Base-by-base conservation (phyloP, 2,113 vertebrate genomes). In the Tiliqua scincoides region DNA sequence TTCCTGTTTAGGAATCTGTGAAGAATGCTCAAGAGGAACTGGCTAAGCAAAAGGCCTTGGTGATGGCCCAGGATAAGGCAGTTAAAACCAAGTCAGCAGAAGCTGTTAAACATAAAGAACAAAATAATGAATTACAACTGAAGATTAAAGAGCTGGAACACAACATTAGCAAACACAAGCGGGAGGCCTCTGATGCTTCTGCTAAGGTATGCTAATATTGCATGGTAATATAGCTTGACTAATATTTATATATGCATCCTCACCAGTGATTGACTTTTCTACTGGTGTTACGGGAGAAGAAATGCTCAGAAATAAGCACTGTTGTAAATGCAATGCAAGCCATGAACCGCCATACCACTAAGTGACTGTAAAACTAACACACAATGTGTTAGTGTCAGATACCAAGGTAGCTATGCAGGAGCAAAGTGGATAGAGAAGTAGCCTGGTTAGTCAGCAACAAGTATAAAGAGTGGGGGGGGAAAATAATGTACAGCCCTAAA, bases 111-210 rank as follows among this genome's bases (percentile, higher is more conserved):
- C 94, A 97, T 30, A 94, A 94, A 78, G 97, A 98, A 84, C 94
- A 97, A 90, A 98, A 93, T 88, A 99, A 98, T 76, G 97, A 98
- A 27, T 94, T 96, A 12, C 97, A 98, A 77, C 96, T 99, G 85
- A 97, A 98, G 94, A 91, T 98, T 91, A 98, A 98, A 94, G 96
- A 97, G 80, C 90, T 98, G 70, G 97, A 98, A 7, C 97, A 99
- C 90, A 96, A 95, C 75, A 98, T 99, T 76, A 97, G 6, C 86
- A 99, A 97, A 82, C 96, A 97, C 90, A 96, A 97, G 86, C 96
- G 97, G 78, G 98, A 98, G 77, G 92, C 94, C 59, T 94, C 97
- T 84, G 98, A 98, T 0, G 97, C 98, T 78, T 93, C 97, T 73
- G 93, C 95, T 9, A 98, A 97, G 97, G 98, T 98, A 96, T 8